Evolutionary conservation across 2,797 vertebrate genomes (phyloP).

Genomic region (Coilia nasus): DNA sequence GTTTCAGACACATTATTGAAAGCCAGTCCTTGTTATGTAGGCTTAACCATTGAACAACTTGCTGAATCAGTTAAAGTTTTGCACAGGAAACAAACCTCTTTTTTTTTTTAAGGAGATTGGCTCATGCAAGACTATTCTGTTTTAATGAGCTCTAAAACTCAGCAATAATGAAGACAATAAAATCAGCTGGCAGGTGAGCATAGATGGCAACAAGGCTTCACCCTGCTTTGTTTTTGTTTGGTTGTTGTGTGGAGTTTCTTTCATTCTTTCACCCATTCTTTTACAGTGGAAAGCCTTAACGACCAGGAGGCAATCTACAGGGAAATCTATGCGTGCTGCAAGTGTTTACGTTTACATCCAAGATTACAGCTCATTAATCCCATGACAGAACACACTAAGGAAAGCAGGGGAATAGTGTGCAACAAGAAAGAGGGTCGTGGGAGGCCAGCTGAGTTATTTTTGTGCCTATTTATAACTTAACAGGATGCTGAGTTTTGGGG

Average conservation of each 20-base stretch:
- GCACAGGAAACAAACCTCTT: conserved; percentile 21
- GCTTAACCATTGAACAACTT: conserved; percentile 18
- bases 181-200: conserved; percentile 55
- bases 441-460: not conserved
- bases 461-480: not conserved
- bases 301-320: conserved; percentile 59
- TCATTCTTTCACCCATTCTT: conserved; percentile 40
- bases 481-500: not conserved
- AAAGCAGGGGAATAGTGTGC: conserved; percentile 27
- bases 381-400: conserved; percentile 46
- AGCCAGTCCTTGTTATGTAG: not conserved
- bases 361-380: conserved; percentile 56
- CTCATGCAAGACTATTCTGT: conserved; percentile 16
- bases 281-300: conserved; percentile 63
- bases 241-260: conserved; percentile 58
- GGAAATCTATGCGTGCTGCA: conserved; percentile 58
- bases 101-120: conserved; percentile 44
- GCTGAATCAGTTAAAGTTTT: conserved; percentile 21
- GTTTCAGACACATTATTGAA: not conserved
- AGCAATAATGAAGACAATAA: conserved; percentile 53
- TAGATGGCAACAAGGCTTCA: conserved; percentile 57
- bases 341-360: conserved; percentile 54
- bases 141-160: conserved; percentile 58
- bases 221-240: conserved; percentile 62
- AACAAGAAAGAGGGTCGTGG: not conserved